A percentile compares a stretch with the other conserved stretches of the same genome.
Evolutionary conservation across 2,888 invertebrate species (phyloP).

Genomic region (Hoplodrina ambigua): DNA sequence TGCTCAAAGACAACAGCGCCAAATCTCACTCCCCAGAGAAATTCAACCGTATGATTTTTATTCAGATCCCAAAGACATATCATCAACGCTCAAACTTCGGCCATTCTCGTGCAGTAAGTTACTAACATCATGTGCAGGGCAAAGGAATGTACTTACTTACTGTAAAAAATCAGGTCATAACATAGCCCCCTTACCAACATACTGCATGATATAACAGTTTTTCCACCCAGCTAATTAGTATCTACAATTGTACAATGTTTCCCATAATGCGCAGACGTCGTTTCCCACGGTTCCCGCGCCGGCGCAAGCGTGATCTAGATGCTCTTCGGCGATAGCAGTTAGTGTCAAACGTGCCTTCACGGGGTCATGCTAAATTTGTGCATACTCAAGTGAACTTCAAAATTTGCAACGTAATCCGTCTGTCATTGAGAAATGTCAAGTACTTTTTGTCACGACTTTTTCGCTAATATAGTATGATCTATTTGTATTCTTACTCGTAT

Average conservation of each 20-base stretch:
- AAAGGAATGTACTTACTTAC: not conserved
- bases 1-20: no score
- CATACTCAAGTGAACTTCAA: constrained; percentile 57
- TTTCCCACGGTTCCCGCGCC: constrained; percentile 72
- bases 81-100: not conserved
- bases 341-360: constrained; percentile 73
- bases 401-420: constrained; percentile 51
- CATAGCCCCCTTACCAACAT: not conserved
- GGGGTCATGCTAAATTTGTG: constrained; percentile 68
- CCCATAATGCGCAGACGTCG: constrained; percentile 47
- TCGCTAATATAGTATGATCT: not conserved
- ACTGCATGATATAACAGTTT: constrained; percentile 29
- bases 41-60: not conserved
- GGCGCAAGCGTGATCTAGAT: constrained; percentile 79
- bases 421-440: constrained; percentile 41
- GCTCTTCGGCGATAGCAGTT: constrained; percentile 78
- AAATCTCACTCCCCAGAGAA: no score
- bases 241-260: constrained; percentile 43
- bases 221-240: constrained; percentile 55
- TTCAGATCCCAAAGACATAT: no score
- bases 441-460: constrained; percentile 42
- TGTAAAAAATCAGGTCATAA: not conserved
- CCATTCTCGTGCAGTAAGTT: no score
- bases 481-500: constrained; percentile 2
- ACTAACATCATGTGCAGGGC: no score